These are phyloP conservation scores for Ashinkailepas kermadecensis DNA, from an alignment of 2,888 invertebrate species.

Conservation along the genomic window DNA sequence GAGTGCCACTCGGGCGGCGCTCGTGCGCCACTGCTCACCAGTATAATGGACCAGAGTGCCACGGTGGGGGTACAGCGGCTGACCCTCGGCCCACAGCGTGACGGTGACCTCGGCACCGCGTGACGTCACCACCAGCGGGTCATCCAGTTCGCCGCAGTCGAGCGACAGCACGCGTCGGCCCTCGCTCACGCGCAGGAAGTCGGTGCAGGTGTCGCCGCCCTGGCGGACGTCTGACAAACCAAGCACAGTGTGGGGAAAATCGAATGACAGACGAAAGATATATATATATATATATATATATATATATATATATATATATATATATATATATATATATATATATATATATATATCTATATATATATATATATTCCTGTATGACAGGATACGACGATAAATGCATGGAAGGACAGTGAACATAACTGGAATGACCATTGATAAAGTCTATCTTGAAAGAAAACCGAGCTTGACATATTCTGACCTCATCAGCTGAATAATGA, in stretches of 20 bases:
- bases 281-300: too few relatives aligned
- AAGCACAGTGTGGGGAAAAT: neutral
- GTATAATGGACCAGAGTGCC: neutral
- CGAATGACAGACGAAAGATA: neutral
- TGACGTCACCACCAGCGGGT: conserved; percentile 28
- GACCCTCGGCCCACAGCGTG: conserved; percentile 2
- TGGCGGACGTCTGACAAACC: conserved; percentile 34
- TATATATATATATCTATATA: too few relatives aligned
- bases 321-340: too few relatives aligned
- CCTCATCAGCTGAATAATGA: too few relatives aligned
- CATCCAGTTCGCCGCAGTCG: conserved; percentile 32
- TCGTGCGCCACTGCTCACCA: neutral
- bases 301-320: too few relatives aligned
- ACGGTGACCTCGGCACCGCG: neutral
- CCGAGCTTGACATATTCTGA: too few relatives aligned
- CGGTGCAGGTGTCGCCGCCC: conserved; percentile 47
- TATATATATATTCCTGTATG: too few relatives aligned
- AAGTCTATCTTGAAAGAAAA: too few relatives aligned
- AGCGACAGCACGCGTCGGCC: conserved; percentile 32
- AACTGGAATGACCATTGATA: too few relatives aligned
- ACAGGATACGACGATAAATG: too few relatives aligned
- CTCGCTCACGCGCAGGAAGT: conserved; percentile 33
- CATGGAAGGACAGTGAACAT: too few relatives aligned
- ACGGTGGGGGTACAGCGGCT: neutral
- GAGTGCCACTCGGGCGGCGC: neutral